Base-by-base conservation (phyloP, 2,797 vertebrate species). In the Neopelma chrysocephalum region DNA sequence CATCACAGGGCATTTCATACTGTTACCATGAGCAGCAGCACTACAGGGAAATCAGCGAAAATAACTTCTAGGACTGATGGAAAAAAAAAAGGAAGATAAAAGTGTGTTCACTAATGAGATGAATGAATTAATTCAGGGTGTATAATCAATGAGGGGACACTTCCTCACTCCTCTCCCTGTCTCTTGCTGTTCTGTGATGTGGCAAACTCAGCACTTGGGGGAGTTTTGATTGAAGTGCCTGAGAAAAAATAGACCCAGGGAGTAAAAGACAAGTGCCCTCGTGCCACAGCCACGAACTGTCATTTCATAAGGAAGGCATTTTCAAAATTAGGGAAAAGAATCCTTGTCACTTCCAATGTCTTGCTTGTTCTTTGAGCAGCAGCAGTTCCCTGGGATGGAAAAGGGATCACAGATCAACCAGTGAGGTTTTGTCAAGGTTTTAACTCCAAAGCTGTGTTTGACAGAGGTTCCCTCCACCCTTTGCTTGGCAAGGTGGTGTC, bases 31-130 rank as follows among this genome's bases (percentile, higher is more conserved):
- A 93, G 69, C 53, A 89, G 84, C 34, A 77, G 57, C 42, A 93
- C 93, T 34, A 86, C 56, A 71, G 87, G 85, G 91, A 95, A 95
- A 95, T 90, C 73, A 94, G 57, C 27, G 91, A 83, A 91, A 93
- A 82, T 36, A 78, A 45, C 42, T 75, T 61, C 76, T 56, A 54
- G 72, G 80, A 75, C 50, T 43, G 53, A 88, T 65, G 69, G 72
- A 93, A 91, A 76, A 93, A 57, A 34, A 4, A 50, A 51, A 16
- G n/a, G 11, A 82, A 93, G 61, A 81, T 81, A 72, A 82, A 96
- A 89, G 47, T 78, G 4, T 27, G 26, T 10, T 88, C 47, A 12
- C 62, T 95, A 90, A 88, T 91, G 80, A 95, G 85, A 56, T 18
- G 50, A 94, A 86, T 47, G 3, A 91, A 94, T 88, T 82, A 94